Evolutionary conservation across 1,140 invertebrate species (phyloP).

Genomic region (Panonychus citri): DNA sequence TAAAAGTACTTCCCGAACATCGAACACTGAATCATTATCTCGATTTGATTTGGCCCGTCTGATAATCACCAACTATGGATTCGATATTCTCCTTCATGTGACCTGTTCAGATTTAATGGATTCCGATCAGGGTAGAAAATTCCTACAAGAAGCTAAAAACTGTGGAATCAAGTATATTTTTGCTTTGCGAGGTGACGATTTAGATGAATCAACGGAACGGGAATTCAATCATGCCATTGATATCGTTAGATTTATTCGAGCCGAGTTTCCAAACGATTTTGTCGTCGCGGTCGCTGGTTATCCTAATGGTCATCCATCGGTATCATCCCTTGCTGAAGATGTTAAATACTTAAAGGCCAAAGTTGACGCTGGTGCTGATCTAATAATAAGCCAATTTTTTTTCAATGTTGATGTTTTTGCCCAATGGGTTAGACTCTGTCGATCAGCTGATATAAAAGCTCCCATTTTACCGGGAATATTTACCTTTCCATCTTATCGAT

Average conservation of each 20-base stretch:
- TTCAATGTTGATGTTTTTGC: constrained; percentile 37
- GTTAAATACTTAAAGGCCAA: constrained; percentile 41
- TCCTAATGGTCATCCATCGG: constrained; percentile 42
- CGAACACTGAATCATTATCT: constrained; percentile 33
- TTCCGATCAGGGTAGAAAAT: constrained; percentile 24
- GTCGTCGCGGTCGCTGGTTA: constrained; percentile 44
- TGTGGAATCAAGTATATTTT: constrained; percentile 34
- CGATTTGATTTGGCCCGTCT: constrained; percentile 26
- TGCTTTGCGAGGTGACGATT: constrained; percentile 31
- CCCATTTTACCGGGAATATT: constrained; percentile 47
- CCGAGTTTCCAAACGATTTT: constrained; percentile 37
- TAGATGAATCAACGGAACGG: neutral
- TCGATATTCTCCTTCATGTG: constrained; percentile 39
- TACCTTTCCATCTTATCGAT: constrained; percentile 35
- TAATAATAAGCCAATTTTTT: constrained; percentile 50
- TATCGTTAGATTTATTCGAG: constrained; percentile 35
- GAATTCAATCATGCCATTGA: constrained; percentile 25
- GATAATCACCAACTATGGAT: constrained; percentile 32
- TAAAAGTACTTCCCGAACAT: constrained; percentile 30
- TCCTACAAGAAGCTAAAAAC: constrained; percentile 29
- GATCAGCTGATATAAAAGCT: constrained; percentile 34
- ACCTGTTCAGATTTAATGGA: constrained; percentile 28
- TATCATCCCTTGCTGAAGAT: constrained; percentile 34
- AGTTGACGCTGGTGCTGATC: constrained; percentile 46
- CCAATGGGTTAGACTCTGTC: constrained; percentile 38